Conservation (phyloP, 1,140 invertebrate species). For the Aphis craccivora region DNA sequence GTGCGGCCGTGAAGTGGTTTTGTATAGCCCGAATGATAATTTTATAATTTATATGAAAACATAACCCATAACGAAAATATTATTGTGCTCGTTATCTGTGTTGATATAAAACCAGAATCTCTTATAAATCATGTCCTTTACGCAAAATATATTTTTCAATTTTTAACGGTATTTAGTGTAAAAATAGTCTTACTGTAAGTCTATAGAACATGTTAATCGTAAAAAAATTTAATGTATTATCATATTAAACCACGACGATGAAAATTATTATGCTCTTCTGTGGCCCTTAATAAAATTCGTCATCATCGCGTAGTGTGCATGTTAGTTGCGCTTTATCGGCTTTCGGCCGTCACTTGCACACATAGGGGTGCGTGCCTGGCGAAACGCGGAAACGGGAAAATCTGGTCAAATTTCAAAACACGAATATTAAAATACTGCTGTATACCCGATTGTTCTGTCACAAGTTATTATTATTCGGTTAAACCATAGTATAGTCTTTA, state of each 20-base stretch:
- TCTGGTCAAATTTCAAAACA: neutral
- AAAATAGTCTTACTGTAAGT: neutral
- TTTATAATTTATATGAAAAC: neutral
- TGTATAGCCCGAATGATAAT: neutral
- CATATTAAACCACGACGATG: neutral
- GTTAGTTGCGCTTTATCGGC: neutral
- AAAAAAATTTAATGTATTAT: neutral
- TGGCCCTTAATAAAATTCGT: neutral
- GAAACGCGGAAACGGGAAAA: neutral
- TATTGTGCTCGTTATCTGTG: neutral
- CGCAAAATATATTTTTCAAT: neutral
- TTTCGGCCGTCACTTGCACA: neutral
- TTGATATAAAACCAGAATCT: neutral
- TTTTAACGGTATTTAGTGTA: neutral
- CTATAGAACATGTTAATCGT: neutral
- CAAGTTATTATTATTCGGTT: neutral
- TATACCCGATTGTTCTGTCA: neutral
- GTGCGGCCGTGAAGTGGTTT: neutral
- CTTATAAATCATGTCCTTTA: conserved; percentile 6
- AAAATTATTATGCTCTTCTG: neutral
- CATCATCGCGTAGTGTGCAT: neutral
- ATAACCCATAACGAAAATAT: neutral
- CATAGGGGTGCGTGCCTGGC: neutral
- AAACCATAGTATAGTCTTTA: neutral
- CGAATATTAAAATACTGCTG: neutral